Conservation (phyloP, 1,140 invertebrate species). For the Trichoplusia ni region DNA sequence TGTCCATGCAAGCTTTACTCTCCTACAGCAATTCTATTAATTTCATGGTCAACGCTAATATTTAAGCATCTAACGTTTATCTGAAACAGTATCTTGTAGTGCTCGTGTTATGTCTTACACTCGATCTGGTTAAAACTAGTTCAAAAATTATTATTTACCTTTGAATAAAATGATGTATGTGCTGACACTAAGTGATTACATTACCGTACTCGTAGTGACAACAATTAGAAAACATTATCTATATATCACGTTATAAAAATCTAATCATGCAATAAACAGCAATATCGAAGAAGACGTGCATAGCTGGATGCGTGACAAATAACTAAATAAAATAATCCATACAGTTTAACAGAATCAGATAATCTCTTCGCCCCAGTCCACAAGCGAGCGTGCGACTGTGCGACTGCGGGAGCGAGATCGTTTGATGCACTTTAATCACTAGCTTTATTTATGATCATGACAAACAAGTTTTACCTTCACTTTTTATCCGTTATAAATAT, state of each 20-base stretch:
- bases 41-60: slow-evolving; percentile 32
- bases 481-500: slow-evolving; percentile 70
- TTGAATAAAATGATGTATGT: slow-evolving; percentile 76
- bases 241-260: slow-evolving; percentile 57
- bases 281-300: slow-evolving; percentile 77
- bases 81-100: slow-evolving; percentile 30
- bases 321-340: slow-evolving; percentile 67
- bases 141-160: slow-evolving; percentile 63
- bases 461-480: slow-evolving; percentile 66
- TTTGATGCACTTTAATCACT: slow-evolving; percentile 55
- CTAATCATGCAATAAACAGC: slow-evolving; percentile 77
- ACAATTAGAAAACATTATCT: slow-evolving; percentile 64
- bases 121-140: slow-evolving; percentile 62
- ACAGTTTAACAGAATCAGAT: slow-evolving; percentile 52
- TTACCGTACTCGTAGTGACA: slow-evolving; percentile 67
- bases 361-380: slow-evolving; percentile 51
- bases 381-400: slow-evolving; percentile 34
- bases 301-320: slow-evolving; percentile 77
- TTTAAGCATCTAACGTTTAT: slow-evolving; percentile 52
- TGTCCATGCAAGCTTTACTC: slow-evolving; percentile 41
- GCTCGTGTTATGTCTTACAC: slow-evolving; percentile 64
- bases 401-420: slow-evolving; percentile 44
- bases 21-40: slow-evolving; percentile 59
- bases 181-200: slow-evolving; percentile 75
- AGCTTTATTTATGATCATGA: slow-evolving; percentile 68